These are phyloP conservation scores for Pachyseris speciosa DNA, from an alignment of 64 coral and sea anemone genomes.

Conservation along the genomic window DNA sequence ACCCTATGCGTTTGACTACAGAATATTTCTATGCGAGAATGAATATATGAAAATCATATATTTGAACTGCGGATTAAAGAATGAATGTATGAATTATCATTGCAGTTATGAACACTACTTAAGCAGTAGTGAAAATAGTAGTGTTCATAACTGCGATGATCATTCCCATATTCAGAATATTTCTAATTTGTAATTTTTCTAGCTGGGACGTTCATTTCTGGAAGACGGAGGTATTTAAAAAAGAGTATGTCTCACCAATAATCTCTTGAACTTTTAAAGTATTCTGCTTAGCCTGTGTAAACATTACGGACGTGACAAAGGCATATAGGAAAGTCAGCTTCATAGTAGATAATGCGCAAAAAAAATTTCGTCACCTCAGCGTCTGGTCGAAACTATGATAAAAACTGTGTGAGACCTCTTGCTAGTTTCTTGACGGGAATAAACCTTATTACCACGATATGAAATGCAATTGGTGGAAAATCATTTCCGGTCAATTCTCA, in stretches of 20 bases:
- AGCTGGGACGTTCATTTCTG: not conserved
- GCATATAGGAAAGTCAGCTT: not conserved
- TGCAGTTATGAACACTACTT: no score
- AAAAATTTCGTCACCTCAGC: not conserved
- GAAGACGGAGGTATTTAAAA: not conserved
- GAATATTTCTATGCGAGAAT: no score
- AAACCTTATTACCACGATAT: not conserved
- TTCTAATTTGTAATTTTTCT: not conserved
- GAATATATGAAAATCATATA: no score
- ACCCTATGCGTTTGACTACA: not conserved
- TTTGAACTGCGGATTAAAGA: no score
- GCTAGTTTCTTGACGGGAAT: not conserved
- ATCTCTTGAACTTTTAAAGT: not conserved
- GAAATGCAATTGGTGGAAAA: conserved; percentile 33
- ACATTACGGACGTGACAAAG: not conserved
- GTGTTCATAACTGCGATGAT: no score
- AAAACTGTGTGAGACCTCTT: not conserved
- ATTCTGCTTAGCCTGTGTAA: not conserved
- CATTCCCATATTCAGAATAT: no score
- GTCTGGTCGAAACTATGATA: not conserved
- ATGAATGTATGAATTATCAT: no score
- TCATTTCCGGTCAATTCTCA: not conserved
- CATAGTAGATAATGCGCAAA: not conserved
- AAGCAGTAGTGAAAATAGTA: no score
- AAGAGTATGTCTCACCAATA: not conserved